Evolutionary conservation across 2,113 vertebrate species (phyloP), one percentile per base, ranked within the genome.

Genomic region (Sinocyclocheilus rhinocerous): DNA sequence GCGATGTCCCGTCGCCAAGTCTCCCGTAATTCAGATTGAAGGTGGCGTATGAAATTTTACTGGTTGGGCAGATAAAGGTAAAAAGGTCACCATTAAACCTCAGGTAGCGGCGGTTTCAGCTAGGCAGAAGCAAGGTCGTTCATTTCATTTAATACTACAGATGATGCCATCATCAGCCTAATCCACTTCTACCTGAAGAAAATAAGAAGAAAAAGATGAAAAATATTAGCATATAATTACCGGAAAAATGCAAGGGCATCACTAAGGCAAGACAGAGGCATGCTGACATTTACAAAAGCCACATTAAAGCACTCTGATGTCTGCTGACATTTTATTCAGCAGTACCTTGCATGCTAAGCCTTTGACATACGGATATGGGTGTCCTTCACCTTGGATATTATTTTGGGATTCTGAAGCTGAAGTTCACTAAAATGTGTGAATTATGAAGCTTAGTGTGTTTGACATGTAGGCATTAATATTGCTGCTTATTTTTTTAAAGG

Each of bases 261-360:
- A 86, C 81, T 83, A 90, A 59, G 90, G 72, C 84, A 79, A 70
- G 89, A 85, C 91, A 90, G 92, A 82, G 88, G 73, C 88, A 90
- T 91, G 91, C 89, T 94, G 92, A 92, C 88, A 93, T 94, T 93
- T 92, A 85, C 92, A 89, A 90, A 90, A 87, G 84, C 87, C 89
- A 91, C 81, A 88, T 73, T 90, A 90, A 87, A 88, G 89, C 88
- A 90, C 79, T 81, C 52, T 89, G 91, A 92, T 90, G 90, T 86
- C 91, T 92, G 92, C 89, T 95, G 94, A 93, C 93, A 92, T 95
- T 95, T 87, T 93, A 92, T 90, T 90, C 77, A 70, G 91, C 45
- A 45, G 75, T 89, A 87, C 84, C 86, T 91, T 63, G 63, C 42
- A 72, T 36, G 7, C 90, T 81, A 88, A 91, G 89, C 92, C 73